Percentiles rank a stretch among this genome's conserved stretches.
These are phyloP conservation scores for Drosophila diplacantha DNA, from an alignment of 2,888 invertebrate genomes.

Conservation along the genomic window DNA sequence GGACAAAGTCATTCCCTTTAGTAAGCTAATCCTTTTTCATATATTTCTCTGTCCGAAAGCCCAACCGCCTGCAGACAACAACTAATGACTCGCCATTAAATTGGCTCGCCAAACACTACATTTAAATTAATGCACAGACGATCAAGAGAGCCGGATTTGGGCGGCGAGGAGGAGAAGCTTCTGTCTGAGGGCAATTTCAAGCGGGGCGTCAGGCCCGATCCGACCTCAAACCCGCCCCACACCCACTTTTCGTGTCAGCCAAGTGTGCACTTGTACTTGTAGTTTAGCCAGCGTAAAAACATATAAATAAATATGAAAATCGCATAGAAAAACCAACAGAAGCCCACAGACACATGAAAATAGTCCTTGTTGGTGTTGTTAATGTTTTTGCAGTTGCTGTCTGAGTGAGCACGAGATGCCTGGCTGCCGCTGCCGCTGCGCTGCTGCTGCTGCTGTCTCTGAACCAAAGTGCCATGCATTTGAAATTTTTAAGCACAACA, in stretches of 20 bases:
- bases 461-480: conserved; percentile 65
- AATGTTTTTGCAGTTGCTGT: conserved; percentile 26
- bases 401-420: conserved; percentile 45
- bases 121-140: conserved; percentile 24
- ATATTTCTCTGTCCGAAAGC: background rate
- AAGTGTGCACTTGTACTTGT: conserved; percentile 68
- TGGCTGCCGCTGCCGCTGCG: background rate
- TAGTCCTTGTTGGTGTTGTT: conserved; percentile 40
- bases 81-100: conserved; percentile 61
- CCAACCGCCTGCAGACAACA: conserved; percentile 26
- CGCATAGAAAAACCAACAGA: conserved; percentile 44
- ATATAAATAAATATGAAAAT: conserved; percentile 70
- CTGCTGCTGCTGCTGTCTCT: conserved; percentile 23
- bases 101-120: conserved; percentile 61
- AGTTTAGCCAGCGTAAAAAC: conserved; percentile 69
- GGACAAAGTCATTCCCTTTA: background rate
- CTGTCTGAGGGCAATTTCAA: conserved; percentile 30
- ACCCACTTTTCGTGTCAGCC: conserved; percentile 44
- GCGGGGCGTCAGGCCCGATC: conserved; percentile 56
- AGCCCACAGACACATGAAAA: conserved; percentile 39
- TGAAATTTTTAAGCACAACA: conserved; percentile 68
- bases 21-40: background rate
- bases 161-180: background rate
- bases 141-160: conserved; percentile 8
- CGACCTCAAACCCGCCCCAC: conserved; percentile 41